A percentile compares a stretch with the other conserved stretches of the same genome.
Conservation (phyloP, 2,888 invertebrate genomes). For the Eucera pruinosa region DNA sequence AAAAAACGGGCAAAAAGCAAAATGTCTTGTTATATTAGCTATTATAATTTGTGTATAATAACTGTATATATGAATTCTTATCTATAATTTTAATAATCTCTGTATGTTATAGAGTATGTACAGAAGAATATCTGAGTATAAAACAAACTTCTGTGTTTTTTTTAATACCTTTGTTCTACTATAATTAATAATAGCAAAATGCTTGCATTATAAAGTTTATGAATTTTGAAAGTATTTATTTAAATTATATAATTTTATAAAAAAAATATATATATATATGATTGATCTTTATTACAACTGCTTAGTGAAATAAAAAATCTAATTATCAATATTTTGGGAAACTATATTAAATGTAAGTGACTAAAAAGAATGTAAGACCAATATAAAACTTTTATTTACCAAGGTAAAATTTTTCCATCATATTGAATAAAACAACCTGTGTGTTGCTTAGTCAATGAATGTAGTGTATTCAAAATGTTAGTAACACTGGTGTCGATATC, state of each 20-base stretch:
- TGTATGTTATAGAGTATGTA: constrained; percentile 40
- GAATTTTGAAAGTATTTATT: background rate
- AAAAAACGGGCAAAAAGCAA: background rate
- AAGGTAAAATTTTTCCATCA: constrained; percentile 90
- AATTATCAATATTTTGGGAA: background rate
- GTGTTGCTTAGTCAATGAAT: constrained; percentile 87
- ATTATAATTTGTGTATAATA: constrained; percentile 35
- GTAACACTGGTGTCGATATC: constrained; percentile 89
- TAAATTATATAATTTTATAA: background rate
- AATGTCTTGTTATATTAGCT: constrained; percentile 8
- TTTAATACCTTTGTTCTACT: constrained; percentile 16
- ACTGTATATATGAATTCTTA: constrained; percentile 41
- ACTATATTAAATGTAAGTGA: constrained; percentile 3
- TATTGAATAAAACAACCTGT: constrained; percentile 92
- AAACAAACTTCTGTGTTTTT: constrained; percentile 23
- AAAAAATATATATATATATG: too few relatives aligned
- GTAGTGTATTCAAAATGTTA: constrained; percentile 88
- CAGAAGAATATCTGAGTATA: constrained; percentile 32
- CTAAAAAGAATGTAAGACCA: background rate
- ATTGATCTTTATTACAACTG: background rate
- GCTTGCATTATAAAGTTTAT: background rate
- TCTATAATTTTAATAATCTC: constrained; percentile 32
- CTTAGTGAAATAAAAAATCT: constrained; percentile 1
- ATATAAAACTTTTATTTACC: constrained; percentile 85
- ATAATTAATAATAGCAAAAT: constrained; percentile 8